Evolutionary conservation across 2,113 vertebrate genomes (phyloP), one percentile per base, ranked within the genome.

Genomic region (Lanius ludovicianus): DNA sequence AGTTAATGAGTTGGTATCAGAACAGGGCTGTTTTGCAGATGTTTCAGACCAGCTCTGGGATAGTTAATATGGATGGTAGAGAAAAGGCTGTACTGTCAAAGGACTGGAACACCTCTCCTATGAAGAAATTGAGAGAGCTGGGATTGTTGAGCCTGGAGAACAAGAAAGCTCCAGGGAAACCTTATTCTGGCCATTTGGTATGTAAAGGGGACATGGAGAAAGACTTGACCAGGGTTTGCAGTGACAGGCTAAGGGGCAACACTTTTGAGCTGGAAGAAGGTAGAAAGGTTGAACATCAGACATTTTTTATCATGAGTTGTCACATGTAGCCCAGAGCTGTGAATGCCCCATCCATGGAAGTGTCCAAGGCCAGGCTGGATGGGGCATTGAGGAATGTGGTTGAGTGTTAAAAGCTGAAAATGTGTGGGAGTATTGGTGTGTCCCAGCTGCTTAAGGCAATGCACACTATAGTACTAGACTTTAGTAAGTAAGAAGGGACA

Each of bases 261-360:
- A 2, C 12, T 27, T 85, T 56, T 56, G 42, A 56, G 37, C 37
- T 52, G n/a, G n/a, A 64, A 67, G 68, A 63, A 19, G 27, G 24
- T 4, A 56, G 41, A 33, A 11, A 10, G 1, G 19, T 6, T 49
- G 31, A 55, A 53, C 24, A 3, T 11, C 5, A 13, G 24, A 2
- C 6, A 1, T 6, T 57, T 90, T 63, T 87, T 53, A 59, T 22
- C 16, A 3, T 23, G 42, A 78, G 16, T 11, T n/a, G 17, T 39
- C 46, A 24, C 12, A 68, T 3, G 30, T 20, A 90, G 35, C 11
- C 17, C 33, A 24, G 55, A 55, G 23, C 5, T 76, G 47, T 49
- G 47, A 30, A 13, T 59, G 33, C n/a, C 6, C 25, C 8, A 15
- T 64, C n/a, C 9, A 37, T 90, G 47, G 6, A 65, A 67, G 15